A percentile compares a stretch with the other conserved stretches of the same genome.
These are phyloP conservation scores for Troides oblongomaculatus DNA, from an alignment of 2,888 invertebrate genomes.

Conservation along the genomic window DNA sequence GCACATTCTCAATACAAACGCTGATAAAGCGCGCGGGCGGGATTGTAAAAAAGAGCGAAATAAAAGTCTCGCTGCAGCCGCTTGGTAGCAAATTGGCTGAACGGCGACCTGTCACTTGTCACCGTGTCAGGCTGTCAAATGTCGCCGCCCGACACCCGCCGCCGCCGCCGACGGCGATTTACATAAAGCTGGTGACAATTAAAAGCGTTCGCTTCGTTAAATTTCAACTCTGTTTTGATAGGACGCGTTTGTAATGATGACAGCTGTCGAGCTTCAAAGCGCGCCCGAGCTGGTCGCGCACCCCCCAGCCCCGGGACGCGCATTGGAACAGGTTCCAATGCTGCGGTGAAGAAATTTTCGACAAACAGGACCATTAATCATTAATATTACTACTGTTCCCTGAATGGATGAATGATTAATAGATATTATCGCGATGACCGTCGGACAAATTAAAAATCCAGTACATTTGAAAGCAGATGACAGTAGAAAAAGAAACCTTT, in stretches of 20 bases:
- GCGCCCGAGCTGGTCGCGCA: too few relatives aligned
- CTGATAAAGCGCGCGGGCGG: slow-evolving; percentile 7
- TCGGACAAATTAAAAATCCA: too few relatives aligned
- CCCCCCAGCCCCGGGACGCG: too few relatives aligned
- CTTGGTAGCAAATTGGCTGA: slow-evolving; percentile 49
- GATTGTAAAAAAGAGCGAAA: slow-evolving; percentile 27
- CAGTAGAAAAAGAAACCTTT: too few relatives aligned
- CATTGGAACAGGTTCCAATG: too few relatives aligned
- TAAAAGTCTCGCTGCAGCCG: slow-evolving; percentile 30
- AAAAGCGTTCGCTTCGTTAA: slow-evolving; percentile 34
- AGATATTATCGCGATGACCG: too few relatives aligned
- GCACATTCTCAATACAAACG: slow-evolving; percentile 5
- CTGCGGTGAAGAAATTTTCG: too few relatives aligned
- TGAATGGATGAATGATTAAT: too few relatives aligned
- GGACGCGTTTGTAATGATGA: slow-evolving; percentile 18
- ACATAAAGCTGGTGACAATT: slow-evolving; percentile 46
- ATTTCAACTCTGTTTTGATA: slow-evolving; percentile 24
- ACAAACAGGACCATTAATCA: too few relatives aligned
- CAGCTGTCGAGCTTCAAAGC: slow-evolving; percentile 19
- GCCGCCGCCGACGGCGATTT: slow-evolving; percentile 37
- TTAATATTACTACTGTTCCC: too few relatives aligned
- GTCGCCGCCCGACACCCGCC: slow-evolving; percentile 55
- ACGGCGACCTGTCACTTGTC: slow-evolving; percentile 58
- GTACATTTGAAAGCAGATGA: too few relatives aligned
- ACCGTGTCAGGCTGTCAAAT: slow-evolving; percentile 61